Conservation (phyloP, 53 echinoderm and acorn worm genomes). For the Arbacia lixula region DNA sequence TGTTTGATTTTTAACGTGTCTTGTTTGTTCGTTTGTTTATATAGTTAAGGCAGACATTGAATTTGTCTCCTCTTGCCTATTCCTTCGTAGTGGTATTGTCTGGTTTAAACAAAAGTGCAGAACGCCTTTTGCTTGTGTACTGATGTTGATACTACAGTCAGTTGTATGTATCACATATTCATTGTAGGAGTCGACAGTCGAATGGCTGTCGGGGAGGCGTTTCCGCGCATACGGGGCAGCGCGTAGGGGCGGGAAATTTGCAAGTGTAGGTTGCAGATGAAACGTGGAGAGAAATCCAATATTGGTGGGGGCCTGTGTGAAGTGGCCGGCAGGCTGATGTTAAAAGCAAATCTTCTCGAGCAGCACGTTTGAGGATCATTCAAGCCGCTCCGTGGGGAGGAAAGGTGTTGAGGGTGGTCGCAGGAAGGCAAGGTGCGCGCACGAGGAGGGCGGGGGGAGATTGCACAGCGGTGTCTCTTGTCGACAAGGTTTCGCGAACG, state of each 20-base stretch:
- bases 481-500: neutral
- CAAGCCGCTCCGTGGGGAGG: neutral
- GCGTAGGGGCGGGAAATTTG: neutral
- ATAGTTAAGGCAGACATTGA: too few relatives aligned
- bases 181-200: too few relatives aligned
- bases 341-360: constrained; percentile 32
- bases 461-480: neutral
- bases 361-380: constrained; percentile 27
- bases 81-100: too few relatives aligned
- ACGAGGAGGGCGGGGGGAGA: neutral
- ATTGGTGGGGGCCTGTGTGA: constrained; percentile 31
- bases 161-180: too few relatives aligned
- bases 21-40: too few relatives aligned
- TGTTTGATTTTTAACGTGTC: too few relatives aligned
- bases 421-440: neutral
- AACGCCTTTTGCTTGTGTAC: too few relatives aligned
- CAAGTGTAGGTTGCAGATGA: constrained; percentile 25
- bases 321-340: constrained; percentile 20
- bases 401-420: neutral
- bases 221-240: neutral
- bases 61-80: too few relatives aligned
- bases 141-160: too few relatives aligned
- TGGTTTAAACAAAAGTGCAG: too few relatives aligned
- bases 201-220: constrained; percentile 1
- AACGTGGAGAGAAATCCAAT: constrained; percentile 23